Base-by-base conservation (phyloP, 2,113 vertebrate genomes). In the Camelus bactrianus region DNA sequence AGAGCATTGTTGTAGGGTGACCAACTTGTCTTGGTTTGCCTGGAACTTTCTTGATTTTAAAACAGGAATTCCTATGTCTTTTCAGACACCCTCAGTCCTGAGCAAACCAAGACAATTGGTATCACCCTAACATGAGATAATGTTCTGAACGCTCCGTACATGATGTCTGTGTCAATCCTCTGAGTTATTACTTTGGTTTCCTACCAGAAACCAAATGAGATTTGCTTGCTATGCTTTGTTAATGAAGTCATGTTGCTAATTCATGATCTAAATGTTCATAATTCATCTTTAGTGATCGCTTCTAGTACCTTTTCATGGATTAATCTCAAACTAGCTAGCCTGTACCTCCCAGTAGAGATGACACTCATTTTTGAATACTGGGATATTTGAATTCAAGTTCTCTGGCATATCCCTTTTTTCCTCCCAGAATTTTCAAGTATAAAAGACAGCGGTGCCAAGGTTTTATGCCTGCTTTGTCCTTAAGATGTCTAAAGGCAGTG, bases 371-470 rank as follows among this genome's bases (percentile, higher is more conserved):
- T 56, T 77, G 6, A 79, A 38, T 56, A 73, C 16, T 16, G n/a
- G 20, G 38, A 56, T 67, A 83, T 91, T 90, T 94, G 58, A 86
- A 75, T 73, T 86, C 50, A 60, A 67, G 4, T 86, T 38, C 19
- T 86, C 26, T 81, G 17, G 5, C 20, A n/a, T 58, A 42, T 65
- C 62, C 12, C 32, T 9, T 48, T 26, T 46, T 22, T 35, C 69
- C 80, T 69, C n/a, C 77, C 15, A 82, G 11, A 96, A 75, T 75
- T 91, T 91, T 76, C 62, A 72, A 72, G 35, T 77, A 52, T 65
- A 73, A 81, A 91, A 76, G 58, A 62, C 22, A 84, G 30, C 65
- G 73, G 20, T 77, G 11, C 62, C 24, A 54, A 67, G 28, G 15
- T 56, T 94, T 86, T 94, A 13, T 2, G 69, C 6, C 65, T 75